Percentiles rank a stretch among this genome's conserved stretches.
phyloP scores from a whole-genome alignment of 2,888 invertebrate genomes.

The Dasysyrphus tricinctus region DNA sequence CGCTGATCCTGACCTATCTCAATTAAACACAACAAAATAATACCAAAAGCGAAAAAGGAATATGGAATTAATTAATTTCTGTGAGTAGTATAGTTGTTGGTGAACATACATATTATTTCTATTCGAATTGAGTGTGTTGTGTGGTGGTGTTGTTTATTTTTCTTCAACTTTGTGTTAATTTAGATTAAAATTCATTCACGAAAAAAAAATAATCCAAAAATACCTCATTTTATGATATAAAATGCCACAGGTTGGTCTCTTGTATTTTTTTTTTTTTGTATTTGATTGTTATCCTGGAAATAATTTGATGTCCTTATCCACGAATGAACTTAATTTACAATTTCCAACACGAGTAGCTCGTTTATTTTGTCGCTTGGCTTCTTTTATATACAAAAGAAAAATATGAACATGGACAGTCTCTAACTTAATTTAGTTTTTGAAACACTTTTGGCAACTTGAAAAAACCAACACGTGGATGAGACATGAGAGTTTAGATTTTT shows the following conservation, averaged over 20 bases:
- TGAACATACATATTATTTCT: not conserved
- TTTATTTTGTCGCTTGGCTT: not conserved
- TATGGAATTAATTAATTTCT: conserved; percentile 47
- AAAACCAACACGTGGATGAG: not conserved
- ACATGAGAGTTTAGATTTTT: not conserved
- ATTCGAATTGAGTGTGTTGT: not conserved
- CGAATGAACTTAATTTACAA: not conserved
- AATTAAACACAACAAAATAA: conserved; percentile 10
- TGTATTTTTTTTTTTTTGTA: not conserved
- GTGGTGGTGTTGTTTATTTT: not conserved
- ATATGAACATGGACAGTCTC: not conserved
- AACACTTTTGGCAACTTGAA: not conserved
- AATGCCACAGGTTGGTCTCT: conserved; percentile 20
- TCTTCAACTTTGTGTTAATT: not conserved
- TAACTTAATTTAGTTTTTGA: not conserved
- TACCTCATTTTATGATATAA: not conserved
- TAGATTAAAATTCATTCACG: not conserved
- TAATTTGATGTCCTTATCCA: not conserved
- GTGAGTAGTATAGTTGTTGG: not conserved
- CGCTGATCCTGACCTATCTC: conserved; percentile 41
- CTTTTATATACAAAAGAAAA: not conserved
- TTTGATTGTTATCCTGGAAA: not conserved
- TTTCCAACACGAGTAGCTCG: not conserved
- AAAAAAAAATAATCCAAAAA: not conserved
- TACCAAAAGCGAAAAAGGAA: not conserved